Base-by-base conservation (phyloP, 2,113 vertebrate genomes). In the Atrichornis clamosus region DNA sequence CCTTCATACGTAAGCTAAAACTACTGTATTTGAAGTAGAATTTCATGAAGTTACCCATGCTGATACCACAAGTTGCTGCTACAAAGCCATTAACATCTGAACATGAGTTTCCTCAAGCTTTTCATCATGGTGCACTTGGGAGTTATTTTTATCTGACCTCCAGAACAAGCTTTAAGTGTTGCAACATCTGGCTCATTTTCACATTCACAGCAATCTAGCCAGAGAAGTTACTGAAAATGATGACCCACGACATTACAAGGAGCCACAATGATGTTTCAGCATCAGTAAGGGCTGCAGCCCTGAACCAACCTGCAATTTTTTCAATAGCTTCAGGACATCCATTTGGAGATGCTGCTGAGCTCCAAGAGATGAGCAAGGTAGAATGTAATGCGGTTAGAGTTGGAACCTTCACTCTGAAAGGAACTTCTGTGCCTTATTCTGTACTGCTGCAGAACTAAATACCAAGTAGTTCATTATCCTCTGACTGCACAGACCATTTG, bases 1-100 rank as follows among this genome's bases (percentile, higher is more conserved):
- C 20, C 15, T 53, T 39, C 15, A 33, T 3, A 33, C 1, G 1
- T 15, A 21, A 72, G 22, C 24, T 24, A 27, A 28, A 75, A 27
- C 3, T 5, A 19, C 8, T 4, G 10, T 5, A n/a, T 23, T 39
- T 15, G 11, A 27, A 42, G 17, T 13, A 7, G 56, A 28, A 3
- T 15, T 17, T 24, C 22, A 8, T 26, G 0, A 56, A 26, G 8
- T 22, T 53, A 18, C 16, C 47, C 5, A 1, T 27, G 20, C 4
- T 41, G 47, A 12, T 27, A 22, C 28, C 27, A 39, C 6, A 9
- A 37, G 14, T 3, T n/a, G 14, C 60, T 62, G 32, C 33, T 56
- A 32, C 32, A 72, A 33, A 89, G 32, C 13, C 30, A 6, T 14
- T 28, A 27, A 7, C 33, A 33, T 22, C n/a, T 67, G n/a, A 70